These are phyloP conservation scores for Pollenia angustigena DNA, from an alignment of 2,888 invertebrate genomes.

Conservation along the genomic window DNA sequence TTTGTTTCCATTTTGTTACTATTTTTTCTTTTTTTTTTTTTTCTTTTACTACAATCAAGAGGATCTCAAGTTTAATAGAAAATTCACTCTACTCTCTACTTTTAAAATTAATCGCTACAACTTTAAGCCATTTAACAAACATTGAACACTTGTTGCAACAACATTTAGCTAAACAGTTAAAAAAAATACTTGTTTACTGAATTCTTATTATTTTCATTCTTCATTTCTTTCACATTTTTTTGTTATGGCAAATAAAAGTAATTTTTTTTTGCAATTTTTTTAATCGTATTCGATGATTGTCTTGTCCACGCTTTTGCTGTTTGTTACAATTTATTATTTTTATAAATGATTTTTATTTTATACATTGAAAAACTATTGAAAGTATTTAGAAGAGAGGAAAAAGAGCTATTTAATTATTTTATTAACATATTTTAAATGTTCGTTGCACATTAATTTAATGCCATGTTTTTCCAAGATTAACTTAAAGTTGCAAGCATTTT, in stretches of 20 bases:
- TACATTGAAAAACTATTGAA: conserved; percentile 21
- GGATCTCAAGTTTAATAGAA: conserved; percentile 31
- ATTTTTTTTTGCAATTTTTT: conserved; percentile 10
- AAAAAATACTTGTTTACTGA: conserved; percentile 56
- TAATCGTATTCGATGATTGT: conserved; percentile 61
- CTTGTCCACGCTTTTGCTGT: conserved; percentile 72
- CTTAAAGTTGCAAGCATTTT: conserved; percentile 31
- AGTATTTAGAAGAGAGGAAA: conserved; percentile 7
- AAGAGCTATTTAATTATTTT: conserved; percentile 52
- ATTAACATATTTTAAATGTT: conserved; percentile 64
- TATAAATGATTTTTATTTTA: conserved; percentile 51
- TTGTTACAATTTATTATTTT: conserved; percentile 66
- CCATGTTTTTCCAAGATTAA: conserved; percentile 4
- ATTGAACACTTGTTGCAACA: conserved; percentile 69
- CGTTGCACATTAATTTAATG: conserved; percentile 26
- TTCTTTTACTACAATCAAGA: conserved; percentile 34
- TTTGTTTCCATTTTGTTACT: conserved; percentile 51
- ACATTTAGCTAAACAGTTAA: conserved; percentile 62
- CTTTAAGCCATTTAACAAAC: conserved; percentile 53
- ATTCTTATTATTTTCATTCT: not conserved
- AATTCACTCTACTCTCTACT: conserved; percentile 35
- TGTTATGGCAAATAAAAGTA: conserved; percentile 25
- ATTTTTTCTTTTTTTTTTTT: conserved; percentile 37
- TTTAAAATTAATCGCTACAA: conserved; percentile 41
- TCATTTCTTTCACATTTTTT: conserved; percentile 17